These are phyloP conservation scores for Aplocera efformata DNA, from an alignment of 2,888 invertebrate species.

Conservation along the genomic window DNA sequence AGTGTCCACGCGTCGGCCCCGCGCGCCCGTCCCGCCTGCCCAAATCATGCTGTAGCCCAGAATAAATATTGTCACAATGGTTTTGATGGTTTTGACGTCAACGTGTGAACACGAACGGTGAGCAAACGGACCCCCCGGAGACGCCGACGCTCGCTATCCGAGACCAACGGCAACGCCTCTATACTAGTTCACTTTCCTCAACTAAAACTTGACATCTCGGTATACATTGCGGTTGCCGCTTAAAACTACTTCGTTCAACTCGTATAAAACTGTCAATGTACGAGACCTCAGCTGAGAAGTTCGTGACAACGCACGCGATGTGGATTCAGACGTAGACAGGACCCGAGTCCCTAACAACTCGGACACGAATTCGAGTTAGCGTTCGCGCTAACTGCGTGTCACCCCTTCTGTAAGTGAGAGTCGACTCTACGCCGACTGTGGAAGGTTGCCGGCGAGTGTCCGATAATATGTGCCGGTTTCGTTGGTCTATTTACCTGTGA, in stretches of 20 bases:
- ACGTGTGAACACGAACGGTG: slow-evolving; percentile 22
- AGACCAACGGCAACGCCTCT: slow-evolving; percentile 32
- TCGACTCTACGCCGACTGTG: slow-evolving; percentile 22
- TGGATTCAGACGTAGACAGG: slow-evolving; percentile 33
- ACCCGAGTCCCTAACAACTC: slow-evolving; percentile 50
- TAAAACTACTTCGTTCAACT: neutral
- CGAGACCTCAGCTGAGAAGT: neutral
- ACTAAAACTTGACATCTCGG: neutral
- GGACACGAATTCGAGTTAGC: slow-evolving; percentile 58
- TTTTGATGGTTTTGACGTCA: slow-evolving; percentile 30
- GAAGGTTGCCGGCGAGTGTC: slow-evolving; percentile 21
- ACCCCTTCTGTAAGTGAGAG: slow-evolving; percentile 10
- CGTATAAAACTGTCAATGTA: slow-evolving; percentile 4
- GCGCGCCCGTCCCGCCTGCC: neutral
- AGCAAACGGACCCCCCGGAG: slow-evolving; percentile 50
- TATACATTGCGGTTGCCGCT: slow-evolving; percentile 6
- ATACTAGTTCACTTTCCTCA: slow-evolving; percentile 11
- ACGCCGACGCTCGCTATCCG: slow-evolving; percentile 36
- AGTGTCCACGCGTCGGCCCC: neutral
- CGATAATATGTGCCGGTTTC: slow-evolving; percentile 15
- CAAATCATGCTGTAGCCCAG: slow-evolving; percentile 31
- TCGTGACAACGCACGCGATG: neutral
- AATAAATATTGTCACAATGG: slow-evolving; percentile 42
- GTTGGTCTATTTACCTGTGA: slow-evolving; percentile 45
- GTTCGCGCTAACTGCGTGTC: slow-evolving; percentile 34